Evolutionary conservation across 2,888 invertebrate genomes (phyloP).

Genomic region (Nemapogon koenigi): DNA sequence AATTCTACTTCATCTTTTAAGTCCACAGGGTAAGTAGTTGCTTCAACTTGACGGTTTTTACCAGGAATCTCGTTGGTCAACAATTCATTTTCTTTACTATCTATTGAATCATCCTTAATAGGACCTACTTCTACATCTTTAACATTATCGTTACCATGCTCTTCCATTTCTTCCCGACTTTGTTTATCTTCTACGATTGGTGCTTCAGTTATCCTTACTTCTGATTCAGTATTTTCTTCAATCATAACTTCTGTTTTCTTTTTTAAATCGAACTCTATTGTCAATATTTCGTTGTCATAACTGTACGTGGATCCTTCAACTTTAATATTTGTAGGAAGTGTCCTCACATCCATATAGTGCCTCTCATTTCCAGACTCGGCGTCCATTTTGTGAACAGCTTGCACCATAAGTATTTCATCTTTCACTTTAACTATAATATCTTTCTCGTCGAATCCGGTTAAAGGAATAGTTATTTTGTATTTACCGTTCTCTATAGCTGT

Average conservation of each 20-base stretch:
- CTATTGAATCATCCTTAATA: slow-evolving; percentile 19
- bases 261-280: slow-evolving; percentile 32
- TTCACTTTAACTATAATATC: slow-evolving; percentile 46
- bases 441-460: slow-evolving; percentile 35
- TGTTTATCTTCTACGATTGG: slow-evolving; percentile 2
- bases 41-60: slow-evolving; percentile 25
- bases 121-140: slow-evolving; percentile 21
- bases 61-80: slow-evolving; percentile 29
- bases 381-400: slow-evolving; percentile 28
- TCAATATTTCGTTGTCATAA: slow-evolving; percentile 28
- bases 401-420: slow-evolving; percentile 38
- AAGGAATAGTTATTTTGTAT: slow-evolving; percentile 32
- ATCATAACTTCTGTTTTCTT: background rate
- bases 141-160: slow-evolving; percentile 24
- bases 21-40: slow-evolving; percentile 45
- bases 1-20: slow-evolving; percentile 41
- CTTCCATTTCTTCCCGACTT: slow-evolving; percentile 35
- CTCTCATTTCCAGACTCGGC: slow-evolving; percentile 18
- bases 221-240: background rate
- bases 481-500: slow-evolving; percentile 30
- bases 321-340: slow-evolving; percentile 30
- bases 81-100: slow-evolving; percentile 19
- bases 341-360: slow-evolving; percentile 32
- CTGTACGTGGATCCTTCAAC: slow-evolving; percentile 35
- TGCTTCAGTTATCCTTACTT: background rate